phyloP scores from a whole-genome alignment of 2,888 invertebrate species.

The Chouioia cunea region DNA sequence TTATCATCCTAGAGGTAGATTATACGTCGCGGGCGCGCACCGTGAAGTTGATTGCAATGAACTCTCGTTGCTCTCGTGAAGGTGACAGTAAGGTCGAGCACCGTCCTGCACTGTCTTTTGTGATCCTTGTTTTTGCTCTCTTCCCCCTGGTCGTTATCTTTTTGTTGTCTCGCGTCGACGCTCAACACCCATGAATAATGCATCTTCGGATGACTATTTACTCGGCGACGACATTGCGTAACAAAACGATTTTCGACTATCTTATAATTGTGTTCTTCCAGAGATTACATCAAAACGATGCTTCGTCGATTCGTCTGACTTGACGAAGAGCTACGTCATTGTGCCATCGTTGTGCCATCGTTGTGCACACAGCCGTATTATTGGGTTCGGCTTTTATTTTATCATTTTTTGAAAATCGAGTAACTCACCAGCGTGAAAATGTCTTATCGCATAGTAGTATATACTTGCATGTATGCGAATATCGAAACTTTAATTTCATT shows the following conservation, averaged over 20 bases:
- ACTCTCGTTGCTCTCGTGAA: slow-evolving; percentile 8
- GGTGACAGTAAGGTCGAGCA: background rate
- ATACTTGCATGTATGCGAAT: too few relatives aligned
- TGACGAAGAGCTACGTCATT: too few relatives aligned
- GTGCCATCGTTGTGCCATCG: too few relatives aligned
- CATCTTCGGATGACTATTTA: slow-evolving; percentile 27
- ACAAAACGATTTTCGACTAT: too few relatives aligned
- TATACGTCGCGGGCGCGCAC: background rate
- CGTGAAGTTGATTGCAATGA: slow-evolving; percentile 23
- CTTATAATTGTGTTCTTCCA: background rate
- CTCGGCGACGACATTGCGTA: slow-evolving; percentile 2
- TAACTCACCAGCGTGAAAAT: too few relatives aligned
- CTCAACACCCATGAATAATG: slow-evolving; percentile 43
- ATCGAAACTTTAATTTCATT: too few relatives aligned
- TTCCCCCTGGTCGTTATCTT: background rate
- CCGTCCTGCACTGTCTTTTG: background rate
- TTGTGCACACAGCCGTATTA: too few relatives aligned
- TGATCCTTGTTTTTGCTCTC: background rate
- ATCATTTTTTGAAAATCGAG: background rate
- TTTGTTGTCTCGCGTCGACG: background rate
- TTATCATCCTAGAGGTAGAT: too few relatives aligned
- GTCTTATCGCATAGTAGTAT: too few relatives aligned
- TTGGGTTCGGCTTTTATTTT: too few relatives aligned
- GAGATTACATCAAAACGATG: background rate
- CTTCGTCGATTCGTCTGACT: too few relatives aligned